Evolutionary conservation across 1,140 invertebrate genomes (phyloP), one percentile per base, ranked within the genome.

Genomic region (Leptinotarsa defecta): DNA sequence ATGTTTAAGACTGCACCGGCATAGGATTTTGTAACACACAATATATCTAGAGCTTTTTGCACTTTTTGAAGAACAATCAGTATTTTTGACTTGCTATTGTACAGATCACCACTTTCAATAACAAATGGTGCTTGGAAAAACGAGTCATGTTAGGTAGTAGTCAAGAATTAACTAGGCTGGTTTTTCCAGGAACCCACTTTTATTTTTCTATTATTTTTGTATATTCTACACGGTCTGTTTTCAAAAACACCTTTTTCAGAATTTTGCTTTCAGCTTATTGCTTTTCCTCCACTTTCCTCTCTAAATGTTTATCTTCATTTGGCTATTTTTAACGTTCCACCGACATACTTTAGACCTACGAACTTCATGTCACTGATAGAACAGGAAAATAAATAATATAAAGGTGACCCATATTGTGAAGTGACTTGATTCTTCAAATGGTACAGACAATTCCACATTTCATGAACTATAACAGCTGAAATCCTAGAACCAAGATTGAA

Each of bases 21-120:
- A 48, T 76, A 75, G 73, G 71, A 48, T 24, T 71, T 68, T 62
- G 74, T 77, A 77, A 77, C 76, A 78, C 77, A 73, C 68, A 71
- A 27, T 57, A 49, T 27, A 74, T 52, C 57, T 78, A 78, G 77
- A 78, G 79, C 79, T 81, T 79, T 79, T 74, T 80, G 80, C 80
- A 81, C 80, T 77, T 43, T 74, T 65, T 71, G 69, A 64, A 64
- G 68, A 69, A 52, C 64, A 52, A 70, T 19, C 17, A 19, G 15
- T 43, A 64, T 68, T 57, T 62, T 62, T 22, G 20, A 22, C 24
- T 71, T 49, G 70, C 24, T 49, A 49, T 61, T 71, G 49, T 71
- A 71, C 34, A 62, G 61, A 71, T 49, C 70, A 57, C 43, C 48
- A 27, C n/a, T 68, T 68, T 68, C 11, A 68, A 43, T 68, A 68